These are phyloP conservation scores for Calliphora vicina DNA, from an alignment of 1,140 invertebrate genomes.

Conservation along the genomic window DNA sequence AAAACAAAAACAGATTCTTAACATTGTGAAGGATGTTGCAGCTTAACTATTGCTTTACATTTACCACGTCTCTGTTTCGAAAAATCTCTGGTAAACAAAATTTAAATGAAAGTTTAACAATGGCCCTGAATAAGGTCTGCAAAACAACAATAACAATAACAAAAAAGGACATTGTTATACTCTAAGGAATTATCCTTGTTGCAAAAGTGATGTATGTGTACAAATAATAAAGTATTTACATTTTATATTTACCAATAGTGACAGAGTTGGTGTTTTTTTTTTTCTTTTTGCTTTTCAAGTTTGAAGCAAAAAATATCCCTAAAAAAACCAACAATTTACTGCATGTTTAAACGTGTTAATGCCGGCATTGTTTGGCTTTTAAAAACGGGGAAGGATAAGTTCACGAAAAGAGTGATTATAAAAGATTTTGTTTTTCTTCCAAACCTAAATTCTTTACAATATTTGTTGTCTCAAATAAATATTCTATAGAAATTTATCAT, in stretches of 20 bases:
- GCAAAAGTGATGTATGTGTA: conserved; percentile 12
- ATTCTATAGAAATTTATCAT: too few relatives aligned
- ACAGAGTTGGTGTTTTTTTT: neutral
- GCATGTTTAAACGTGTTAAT: conserved; percentile 13
- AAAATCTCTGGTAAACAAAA: conserved; percentile 10
- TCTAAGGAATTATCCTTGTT: conserved; percentile 9
- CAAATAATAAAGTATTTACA: conserved; percentile 16
- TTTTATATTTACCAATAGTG: conserved; percentile 1
- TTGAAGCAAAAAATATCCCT: neutral
- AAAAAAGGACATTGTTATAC: conserved; percentile 4
- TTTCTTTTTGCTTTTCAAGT: neutral
- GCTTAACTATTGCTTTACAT: neutral
- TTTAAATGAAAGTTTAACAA: conserved; percentile 14
- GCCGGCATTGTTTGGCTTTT: neutral
- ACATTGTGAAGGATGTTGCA: neutral
- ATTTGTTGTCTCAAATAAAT: too few relatives aligned
- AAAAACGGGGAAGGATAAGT: neutral
- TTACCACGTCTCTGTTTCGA: neutral
- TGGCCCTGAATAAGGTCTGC: neutral
- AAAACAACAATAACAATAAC: neutral
- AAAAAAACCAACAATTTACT: neutral
- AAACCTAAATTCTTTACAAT: too few relatives aligned
- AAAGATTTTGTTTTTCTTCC: too few relatives aligned
- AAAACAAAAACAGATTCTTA: neutral
- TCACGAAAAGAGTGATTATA: too few relatives aligned